These are phyloP conservation scores for Protaetia brevitarsis DNA, from an alignment of 1,140 invertebrate species.

Conservation along the genomic window DNA sequence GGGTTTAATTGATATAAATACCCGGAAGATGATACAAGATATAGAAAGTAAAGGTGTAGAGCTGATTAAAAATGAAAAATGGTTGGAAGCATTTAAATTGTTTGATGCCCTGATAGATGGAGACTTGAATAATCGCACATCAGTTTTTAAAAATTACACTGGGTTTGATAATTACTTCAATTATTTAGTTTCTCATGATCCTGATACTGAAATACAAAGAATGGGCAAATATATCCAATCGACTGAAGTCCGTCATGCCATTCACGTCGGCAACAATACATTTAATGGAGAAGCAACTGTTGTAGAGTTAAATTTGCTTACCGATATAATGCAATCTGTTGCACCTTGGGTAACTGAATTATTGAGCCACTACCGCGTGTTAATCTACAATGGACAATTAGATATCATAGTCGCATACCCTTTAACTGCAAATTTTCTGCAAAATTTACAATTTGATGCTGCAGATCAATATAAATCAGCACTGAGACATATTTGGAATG, in stretches of 20 bases:
- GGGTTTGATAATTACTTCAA: slow-evolving; percentile 69
- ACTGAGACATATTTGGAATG: slow-evolving; percentile 62
- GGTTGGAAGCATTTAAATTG: slow-evolving; percentile 58
- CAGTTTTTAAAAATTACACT: slow-evolving; percentile 65
- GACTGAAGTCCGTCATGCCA: slow-evolving; percentile 54
- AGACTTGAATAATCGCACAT: slow-evolving; percentile 53
- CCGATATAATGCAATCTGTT: slow-evolving; percentile 81
- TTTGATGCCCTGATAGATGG: slow-evolving; percentile 67
- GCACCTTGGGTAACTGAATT: slow-evolving; percentile 72
- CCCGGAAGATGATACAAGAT: slow-evolving; percentile 55
- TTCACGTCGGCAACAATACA: slow-evolving; percentile 53
- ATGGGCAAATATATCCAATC: slow-evolving; percentile 59
- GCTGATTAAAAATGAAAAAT: slow-evolving; percentile 62
- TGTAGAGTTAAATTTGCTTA: slow-evolving; percentile 66
- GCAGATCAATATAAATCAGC: slow-evolving; percentile 61
- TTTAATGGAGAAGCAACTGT: slow-evolving; percentile 51
- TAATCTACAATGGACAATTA: slow-evolving; percentile 79
- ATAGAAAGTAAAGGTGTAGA: slow-evolving; percentile 55
- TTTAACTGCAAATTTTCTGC: slow-evolving; percentile 68
- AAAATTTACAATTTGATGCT: slow-evolving; percentile 62
- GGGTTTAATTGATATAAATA: slow-evolving; percentile 67
- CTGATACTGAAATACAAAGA: slow-evolving; percentile 36
- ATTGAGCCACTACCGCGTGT: slow-evolving; percentile 61
- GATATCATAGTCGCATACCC: slow-evolving; percentile 83
- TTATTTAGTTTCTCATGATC: slow-evolving; percentile 56